phyloP scores from a whole-genome alignment of 2,888 invertebrate species.

The Nebria brevicollis region DNA sequence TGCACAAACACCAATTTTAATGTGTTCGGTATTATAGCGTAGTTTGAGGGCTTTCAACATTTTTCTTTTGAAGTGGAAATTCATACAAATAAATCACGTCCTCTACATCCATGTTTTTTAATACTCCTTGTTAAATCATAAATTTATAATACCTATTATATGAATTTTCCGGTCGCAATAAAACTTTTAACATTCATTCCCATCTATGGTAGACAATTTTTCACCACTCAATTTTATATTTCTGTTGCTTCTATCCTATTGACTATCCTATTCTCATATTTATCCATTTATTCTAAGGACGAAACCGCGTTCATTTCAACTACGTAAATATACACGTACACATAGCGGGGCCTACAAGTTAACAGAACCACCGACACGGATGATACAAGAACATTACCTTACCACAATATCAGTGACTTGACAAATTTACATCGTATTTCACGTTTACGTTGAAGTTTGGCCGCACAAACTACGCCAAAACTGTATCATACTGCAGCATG shows the following conservation, averaged over 20 bases:
- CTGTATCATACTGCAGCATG: slow-evolving; percentile 1
- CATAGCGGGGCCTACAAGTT: background rate
- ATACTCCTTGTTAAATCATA: no score
- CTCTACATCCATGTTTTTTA: no score
- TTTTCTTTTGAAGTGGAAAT: background rate
- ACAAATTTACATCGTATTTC: slow-evolving; percentile 31
- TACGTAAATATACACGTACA: background rate
- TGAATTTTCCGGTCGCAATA: no score
- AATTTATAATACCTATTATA: no score
- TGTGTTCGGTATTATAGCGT: background rate
- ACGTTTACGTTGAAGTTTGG: slow-evolving; percentile 2
- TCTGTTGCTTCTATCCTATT: no score
- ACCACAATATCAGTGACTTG: slow-evolving; percentile 25
- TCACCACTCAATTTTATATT: no score
- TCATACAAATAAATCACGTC: background rate
- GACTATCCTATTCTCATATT: no score
- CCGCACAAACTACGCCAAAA: background rate
- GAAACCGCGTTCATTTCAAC: no score
- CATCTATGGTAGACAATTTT: no score
- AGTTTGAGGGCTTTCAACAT: background rate
- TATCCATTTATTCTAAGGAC: no score
- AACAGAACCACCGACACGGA: background rate
- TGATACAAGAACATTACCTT: slow-evolving; percentile 3
- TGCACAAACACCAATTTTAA: background rate
- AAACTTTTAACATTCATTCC: no score